A percentile compares a stretch with the other conserved stretches of the same genome.
Conservation (phyloP, 1,140 invertebrate species). For the Drosophila pachea region DNA sequence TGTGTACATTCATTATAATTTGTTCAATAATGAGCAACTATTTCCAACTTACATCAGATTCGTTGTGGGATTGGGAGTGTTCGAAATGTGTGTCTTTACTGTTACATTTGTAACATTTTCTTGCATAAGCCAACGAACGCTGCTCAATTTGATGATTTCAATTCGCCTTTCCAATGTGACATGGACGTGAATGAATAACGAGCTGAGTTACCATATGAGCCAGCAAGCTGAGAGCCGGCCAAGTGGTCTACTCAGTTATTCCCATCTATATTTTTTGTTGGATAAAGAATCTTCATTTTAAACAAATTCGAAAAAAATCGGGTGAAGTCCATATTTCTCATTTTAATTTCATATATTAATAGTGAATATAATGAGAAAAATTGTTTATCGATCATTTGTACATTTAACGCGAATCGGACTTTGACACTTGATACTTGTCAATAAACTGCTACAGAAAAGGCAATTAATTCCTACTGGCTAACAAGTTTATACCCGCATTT, state of each 20-base stretch:
- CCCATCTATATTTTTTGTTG: too few species aligned
- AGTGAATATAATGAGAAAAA: too few species aligned
- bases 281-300: too few species aligned
- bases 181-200: conserved; percentile 10
- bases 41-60: neutral
- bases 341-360: too few species aligned
- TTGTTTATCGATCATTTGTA: neutral
- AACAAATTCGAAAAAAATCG: too few species aligned
- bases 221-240: neutral
- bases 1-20: neutral
- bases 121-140: neutral
- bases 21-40: neutral
- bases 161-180: neutral
- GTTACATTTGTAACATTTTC: neutral
- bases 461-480: neutral
- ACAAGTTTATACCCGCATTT: conserved; percentile 45
- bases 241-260: too few species aligned
- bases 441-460: too few species aligned
- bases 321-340: too few species aligned
- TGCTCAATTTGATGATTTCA: neutral
- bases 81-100: neutral
- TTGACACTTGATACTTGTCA: neutral
- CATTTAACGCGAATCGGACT: neutral
- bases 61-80: neutral
- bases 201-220: conserved; percentile 1